phyloP scores from a whole-genome alignment of 2,888 invertebrate genomes.

The Euplexia lucipara region DNA sequence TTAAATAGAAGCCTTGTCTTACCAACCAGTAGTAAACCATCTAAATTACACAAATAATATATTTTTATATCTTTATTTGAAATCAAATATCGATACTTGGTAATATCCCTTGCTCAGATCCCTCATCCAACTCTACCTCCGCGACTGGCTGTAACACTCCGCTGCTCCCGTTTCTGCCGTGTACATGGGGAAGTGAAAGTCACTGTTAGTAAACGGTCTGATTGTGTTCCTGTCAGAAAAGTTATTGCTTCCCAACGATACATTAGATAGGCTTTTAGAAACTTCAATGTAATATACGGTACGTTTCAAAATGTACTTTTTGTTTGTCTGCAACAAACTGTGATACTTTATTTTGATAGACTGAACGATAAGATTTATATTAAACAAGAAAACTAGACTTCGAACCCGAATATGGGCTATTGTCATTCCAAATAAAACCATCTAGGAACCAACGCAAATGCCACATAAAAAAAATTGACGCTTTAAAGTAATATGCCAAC shows the following conservation, averaged over 20 bases:
- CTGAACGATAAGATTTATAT: background rate
- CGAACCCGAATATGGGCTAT: no score
- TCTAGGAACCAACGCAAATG: no score
- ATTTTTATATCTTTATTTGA: background rate
- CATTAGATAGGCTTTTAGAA: slow-evolving; percentile 42
- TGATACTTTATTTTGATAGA: background rate
- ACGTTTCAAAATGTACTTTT: background rate
- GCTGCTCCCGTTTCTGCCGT: slow-evolving; percentile 70
- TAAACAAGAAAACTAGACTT: no score
- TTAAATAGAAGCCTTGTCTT: background rate
- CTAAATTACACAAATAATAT: background rate
- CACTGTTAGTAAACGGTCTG: slow-evolving; percentile 66
- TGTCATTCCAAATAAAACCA: no score
- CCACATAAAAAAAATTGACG: no score
- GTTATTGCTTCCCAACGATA: slow-evolving; percentile 34
- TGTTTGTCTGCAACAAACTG: background rate
- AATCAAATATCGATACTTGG: slow-evolving; percentile 39
- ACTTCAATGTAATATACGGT: slow-evolving; percentile 8
- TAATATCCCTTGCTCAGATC: slow-evolving; percentile 22
- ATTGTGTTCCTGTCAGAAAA: slow-evolving; percentile 58
- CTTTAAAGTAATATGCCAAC: no score
- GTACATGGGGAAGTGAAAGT: slow-evolving; percentile 72
- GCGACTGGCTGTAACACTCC: slow-evolving; percentile 62
- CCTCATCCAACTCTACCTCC: slow-evolving; percentile 44
- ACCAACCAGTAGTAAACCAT: background rate